A percentile compares a stretch with the other conserved stretches of the same genome.
These are phyloP conservation scores for Pogonus chalceus DNA, from an alignment of 1,140 invertebrate genomes.

Conservation along the genomic window DNA sequence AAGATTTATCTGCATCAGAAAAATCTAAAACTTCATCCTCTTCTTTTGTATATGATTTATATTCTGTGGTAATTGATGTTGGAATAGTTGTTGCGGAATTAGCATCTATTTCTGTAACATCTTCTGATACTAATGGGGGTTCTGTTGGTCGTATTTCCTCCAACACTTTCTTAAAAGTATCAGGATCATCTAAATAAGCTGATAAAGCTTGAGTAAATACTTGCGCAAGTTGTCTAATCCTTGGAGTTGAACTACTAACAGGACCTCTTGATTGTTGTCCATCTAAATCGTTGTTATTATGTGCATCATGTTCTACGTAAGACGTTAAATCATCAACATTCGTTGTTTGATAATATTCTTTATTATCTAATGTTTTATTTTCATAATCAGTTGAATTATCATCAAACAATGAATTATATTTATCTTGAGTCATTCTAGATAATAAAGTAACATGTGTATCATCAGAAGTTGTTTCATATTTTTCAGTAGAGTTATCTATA, in stretches of 20 bases:
- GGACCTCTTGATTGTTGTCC: conserved; percentile 50
- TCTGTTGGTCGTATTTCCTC: conserved; percentile 67
- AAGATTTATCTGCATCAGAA: conserved; percentile 49
- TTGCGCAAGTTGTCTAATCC: conserved; percentile 65
- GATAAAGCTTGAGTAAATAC: conserved; percentile 72
- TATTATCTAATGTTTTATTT: conserved; percentile 32
- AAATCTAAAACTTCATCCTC: conserved; percentile 67
- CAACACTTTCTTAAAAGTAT: conserved; percentile 62
- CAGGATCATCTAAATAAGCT: conserved; percentile 69
- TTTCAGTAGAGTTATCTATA: conserved; percentile 14
- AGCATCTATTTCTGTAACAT: conserved; percentile 14
- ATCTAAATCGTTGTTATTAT: conserved; percentile 43
- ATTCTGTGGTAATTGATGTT: conserved; percentile 21
- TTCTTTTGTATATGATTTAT: conserved; percentile 44
- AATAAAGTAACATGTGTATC: conserved; percentile 37
- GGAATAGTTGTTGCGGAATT: conserved; percentile 31
- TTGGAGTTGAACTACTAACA: conserved; percentile 36
- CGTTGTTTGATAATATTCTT: conserved; percentile 31
- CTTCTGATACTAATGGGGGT: conserved; percentile 40
- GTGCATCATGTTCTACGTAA: background rate
- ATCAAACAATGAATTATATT: conserved; percentile 46
- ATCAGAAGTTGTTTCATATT: conserved; percentile 33
- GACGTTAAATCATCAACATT: conserved; percentile 35
- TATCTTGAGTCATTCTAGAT: conserved; percentile 46
- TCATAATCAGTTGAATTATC: conserved; percentile 18